phyloP scores from a whole-genome alignment of 2,113 vertebrate species.

The Chelonoidis abingdonii region DNA sequence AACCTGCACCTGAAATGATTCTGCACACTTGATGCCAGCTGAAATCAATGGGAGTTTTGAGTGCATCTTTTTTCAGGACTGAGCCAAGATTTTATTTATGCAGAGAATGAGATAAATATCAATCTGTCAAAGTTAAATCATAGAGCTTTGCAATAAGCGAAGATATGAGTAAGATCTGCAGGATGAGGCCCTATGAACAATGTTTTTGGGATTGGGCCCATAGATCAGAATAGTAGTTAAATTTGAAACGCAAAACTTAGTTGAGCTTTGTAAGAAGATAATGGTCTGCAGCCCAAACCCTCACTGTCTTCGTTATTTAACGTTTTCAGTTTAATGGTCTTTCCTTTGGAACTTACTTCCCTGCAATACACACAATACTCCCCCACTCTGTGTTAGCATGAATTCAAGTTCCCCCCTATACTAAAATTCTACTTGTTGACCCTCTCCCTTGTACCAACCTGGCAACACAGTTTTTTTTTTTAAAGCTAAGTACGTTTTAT shows the following conservation, averaged over 20 bases:
- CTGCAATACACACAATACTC: conserved; percentile 72
- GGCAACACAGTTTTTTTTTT: conserved; percentile 79
- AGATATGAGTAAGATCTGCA: background rate
- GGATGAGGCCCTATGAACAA: background rate
- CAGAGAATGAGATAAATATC: background rate
- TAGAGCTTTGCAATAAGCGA: background rate
- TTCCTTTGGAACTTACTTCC: conserved; percentile 82
- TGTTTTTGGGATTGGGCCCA: background rate
- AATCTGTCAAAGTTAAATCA: background rate
- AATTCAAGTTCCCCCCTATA: conserved; percentile 82
- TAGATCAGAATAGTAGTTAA: background rate
- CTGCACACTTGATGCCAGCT: conserved; percentile 1
- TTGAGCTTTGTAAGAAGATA: conserved; percentile 66
- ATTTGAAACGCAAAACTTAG: conserved; percentile 37
- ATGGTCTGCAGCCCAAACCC: conserved; percentile 80
- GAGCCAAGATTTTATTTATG: background rate
- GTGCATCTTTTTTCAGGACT: background rate
- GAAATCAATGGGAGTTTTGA: background rate
- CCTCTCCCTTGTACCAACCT: conserved; percentile 87
- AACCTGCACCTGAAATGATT: background rate
- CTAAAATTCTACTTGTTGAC: conserved; percentile 83
- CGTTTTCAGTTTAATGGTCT: conserved; percentile 76
- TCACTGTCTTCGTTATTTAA: conserved; percentile 77
- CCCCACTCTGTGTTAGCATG: conserved; percentile 81
- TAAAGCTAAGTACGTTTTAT: conserved; percentile 38